Conservation (phyloP, 2,797 vertebrate species). For the Pantherophis alleghaniensis region DNA sequence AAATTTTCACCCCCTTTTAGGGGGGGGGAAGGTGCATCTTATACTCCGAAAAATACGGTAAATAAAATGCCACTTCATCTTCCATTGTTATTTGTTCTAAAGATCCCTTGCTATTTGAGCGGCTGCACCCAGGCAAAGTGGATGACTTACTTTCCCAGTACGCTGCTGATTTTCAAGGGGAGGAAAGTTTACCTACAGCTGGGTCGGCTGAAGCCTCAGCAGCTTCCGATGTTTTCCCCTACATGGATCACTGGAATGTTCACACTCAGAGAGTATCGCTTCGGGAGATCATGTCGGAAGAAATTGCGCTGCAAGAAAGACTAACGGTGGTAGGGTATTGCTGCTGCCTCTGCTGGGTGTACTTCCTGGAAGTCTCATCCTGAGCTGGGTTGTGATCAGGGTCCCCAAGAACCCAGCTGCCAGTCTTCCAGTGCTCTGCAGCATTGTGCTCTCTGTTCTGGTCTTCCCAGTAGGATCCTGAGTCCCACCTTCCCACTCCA, state of each 20-base stretch:
- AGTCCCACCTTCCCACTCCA: background rate
- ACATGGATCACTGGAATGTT: slow-evolving; percentile 90
- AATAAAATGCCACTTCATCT: slow-evolving; percentile 20
- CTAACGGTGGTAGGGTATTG: slow-evolving; percentile 79
- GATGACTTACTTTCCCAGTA: slow-evolving; percentile 63
- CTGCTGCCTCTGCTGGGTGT: background rate
- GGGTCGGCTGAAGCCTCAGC: slow-evolving; percentile 20
- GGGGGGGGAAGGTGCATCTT: too few species aligned
- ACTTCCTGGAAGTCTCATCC: background rate
- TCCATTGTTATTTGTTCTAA: slow-evolving; percentile 56
- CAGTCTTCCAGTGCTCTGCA: background rate
- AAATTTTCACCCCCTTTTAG: too few species aligned
- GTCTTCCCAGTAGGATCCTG: background rate
- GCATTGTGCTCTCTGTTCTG: too few species aligned
- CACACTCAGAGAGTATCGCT: slow-evolving; percentile 84
- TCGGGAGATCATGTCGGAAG: slow-evolving; percentile 92
- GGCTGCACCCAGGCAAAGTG: slow-evolving; percentile 57
- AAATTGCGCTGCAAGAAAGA: slow-evolving; percentile 87
- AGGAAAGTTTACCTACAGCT: slow-evolving; percentile 9
- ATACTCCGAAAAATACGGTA: too few species aligned
- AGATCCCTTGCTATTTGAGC: slow-evolving; percentile 64
- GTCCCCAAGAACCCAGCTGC: background rate
- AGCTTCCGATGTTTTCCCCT: slow-evolving; percentile 68
- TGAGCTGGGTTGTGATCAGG: background rate
- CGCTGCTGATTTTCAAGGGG: slow-evolving; percentile 60